A percentile compares a stretch with the other conserved stretches of the same genome.
Evolutionary conservation across 2,888 invertebrate species (phyloP).

Genomic region (Athalia cordata): DNA sequence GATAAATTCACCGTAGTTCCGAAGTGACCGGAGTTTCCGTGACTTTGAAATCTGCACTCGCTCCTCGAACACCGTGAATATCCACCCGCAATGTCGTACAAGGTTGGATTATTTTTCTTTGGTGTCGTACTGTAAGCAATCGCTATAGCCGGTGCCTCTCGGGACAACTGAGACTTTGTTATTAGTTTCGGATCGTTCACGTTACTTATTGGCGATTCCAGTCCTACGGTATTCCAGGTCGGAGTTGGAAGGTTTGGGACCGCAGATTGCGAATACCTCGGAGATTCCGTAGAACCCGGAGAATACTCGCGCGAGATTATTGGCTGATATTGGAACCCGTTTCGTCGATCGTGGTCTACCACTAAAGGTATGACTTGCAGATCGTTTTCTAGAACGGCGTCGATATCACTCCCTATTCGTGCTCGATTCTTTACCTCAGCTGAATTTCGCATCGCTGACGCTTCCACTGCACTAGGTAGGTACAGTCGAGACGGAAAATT

Average conservation of each 20-base stretch:
- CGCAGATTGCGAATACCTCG: constrained; percentile 36
- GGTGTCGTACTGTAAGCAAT: constrained; percentile 19
- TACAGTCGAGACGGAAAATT: constrained; percentile 33
- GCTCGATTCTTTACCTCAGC: constrained; percentile 17
- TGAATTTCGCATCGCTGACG: constrained; percentile 3
- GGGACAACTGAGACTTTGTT: constrained; percentile 37
- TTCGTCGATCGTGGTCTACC: constrained; percentile 40
- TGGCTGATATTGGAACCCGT: constrained; percentile 44
- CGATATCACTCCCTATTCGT: constrained; percentile 24
- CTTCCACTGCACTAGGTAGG: neutral
- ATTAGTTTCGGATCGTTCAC: constrained; percentile 38
- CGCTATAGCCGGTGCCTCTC: neutral
- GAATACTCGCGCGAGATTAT: constrained; percentile 38
- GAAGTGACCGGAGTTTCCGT: neutral
- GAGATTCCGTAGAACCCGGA: constrained; percentile 23
- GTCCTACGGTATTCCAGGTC: constrained; percentile 16
- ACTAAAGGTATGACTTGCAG: constrained; percentile 38
- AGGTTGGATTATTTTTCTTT: constrained; percentile 12
- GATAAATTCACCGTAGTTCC: neutral
- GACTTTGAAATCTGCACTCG: neutral
- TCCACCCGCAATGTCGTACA: neutral
- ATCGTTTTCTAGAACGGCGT: constrained; percentile 39
- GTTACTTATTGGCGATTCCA: constrained; percentile 34
- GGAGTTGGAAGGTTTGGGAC: constrained; percentile 27
- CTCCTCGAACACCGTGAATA: neutral